phyloP scores from a whole-genome alignment of 2,888 invertebrate species.

The Lochmaea capreae region DNA sequence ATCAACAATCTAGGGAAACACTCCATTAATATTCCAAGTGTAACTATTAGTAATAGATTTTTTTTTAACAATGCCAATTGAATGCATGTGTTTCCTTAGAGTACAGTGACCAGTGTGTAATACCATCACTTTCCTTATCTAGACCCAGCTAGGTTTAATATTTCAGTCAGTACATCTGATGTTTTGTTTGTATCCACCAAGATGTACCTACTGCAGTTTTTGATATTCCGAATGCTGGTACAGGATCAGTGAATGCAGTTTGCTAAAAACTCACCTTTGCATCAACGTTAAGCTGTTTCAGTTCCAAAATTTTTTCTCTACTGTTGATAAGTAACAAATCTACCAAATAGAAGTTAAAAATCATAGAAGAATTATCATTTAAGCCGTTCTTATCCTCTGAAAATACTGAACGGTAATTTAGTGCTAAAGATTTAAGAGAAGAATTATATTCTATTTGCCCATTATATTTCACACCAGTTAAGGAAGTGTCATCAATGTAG shows the following conservation, averaged over 20 bases:
- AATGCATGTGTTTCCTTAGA: no score
- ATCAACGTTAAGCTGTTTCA: constrained; percentile 72
- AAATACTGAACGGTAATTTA: constrained; percentile 57
- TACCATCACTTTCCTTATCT: no score
- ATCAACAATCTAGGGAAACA: no score
- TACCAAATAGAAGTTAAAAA: constrained; percentile 74
- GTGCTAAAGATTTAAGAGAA: constrained; percentile 60
- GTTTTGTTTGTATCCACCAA: no score
- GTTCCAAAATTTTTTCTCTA: constrained; percentile 69
- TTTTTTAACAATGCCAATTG: no score
- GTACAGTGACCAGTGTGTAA: no score
- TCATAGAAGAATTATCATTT: constrained; percentile 64
- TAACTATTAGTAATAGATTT: no score
- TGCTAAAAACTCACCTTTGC: constrained; percentile 69
- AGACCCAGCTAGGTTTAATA: no score
- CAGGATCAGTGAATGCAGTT: background rate
- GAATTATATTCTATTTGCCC: constrained; percentile 79
- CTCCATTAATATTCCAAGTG: no score
- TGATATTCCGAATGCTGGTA: no score
- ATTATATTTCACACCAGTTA: constrained; percentile 77
- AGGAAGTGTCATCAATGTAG: constrained; percentile 78
- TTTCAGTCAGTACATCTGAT: no score
- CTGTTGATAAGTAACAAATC: constrained; percentile 73
- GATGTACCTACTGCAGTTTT: no score
- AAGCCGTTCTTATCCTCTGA: constrained; percentile 63